phyloP scores from a whole-genome alignment of 2,888 invertebrate genomes.

The Mesochorus sp. region DNA sequence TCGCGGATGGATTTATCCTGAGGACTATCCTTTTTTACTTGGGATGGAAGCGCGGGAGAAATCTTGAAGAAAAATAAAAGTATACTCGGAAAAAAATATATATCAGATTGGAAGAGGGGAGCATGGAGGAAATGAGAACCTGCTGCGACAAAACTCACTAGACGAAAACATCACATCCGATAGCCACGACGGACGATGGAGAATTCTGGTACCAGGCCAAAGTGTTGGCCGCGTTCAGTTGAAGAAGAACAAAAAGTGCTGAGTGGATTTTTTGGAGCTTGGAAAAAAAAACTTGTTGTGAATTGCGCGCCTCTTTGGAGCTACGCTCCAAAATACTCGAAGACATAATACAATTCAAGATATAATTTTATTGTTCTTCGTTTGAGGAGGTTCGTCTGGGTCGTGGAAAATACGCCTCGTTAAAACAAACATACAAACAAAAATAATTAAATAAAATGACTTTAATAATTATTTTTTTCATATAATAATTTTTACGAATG shows the following conservation, averaged over 20 bases:
- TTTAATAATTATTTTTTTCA: no score
- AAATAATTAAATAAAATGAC: no score
- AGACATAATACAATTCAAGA: background rate
- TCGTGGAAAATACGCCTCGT: no score
- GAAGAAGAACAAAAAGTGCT: constrained; percentile 5
- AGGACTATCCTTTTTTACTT: constrained; percentile 4
- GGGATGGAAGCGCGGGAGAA: constrained; percentile 61
- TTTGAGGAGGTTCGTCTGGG: no score
- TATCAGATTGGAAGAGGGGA: background rate
- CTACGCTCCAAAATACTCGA: background rate
- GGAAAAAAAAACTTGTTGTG: constrained; percentile 45
- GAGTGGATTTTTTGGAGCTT: background rate
- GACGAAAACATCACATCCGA: background rate
- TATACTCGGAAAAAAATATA: background rate
- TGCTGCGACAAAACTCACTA: background rate
- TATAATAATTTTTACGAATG: no score
- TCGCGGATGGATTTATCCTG: constrained; percentile 31
- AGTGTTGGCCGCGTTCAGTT: constrained; percentile 25
- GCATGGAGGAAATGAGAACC: background rate
- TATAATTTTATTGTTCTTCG: constrained; percentile 12
- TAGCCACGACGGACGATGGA: background rate
- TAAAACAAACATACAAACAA: no score
- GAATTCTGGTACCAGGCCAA: constrained; percentile 49
- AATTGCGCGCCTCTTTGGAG: constrained; percentile 5
- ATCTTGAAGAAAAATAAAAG: background rate